These are phyloP conservation scores for Drosophila bifasciata DNA, from an alignment of 1,140 invertebrate genomes.

Conservation along the genomic window DNA sequence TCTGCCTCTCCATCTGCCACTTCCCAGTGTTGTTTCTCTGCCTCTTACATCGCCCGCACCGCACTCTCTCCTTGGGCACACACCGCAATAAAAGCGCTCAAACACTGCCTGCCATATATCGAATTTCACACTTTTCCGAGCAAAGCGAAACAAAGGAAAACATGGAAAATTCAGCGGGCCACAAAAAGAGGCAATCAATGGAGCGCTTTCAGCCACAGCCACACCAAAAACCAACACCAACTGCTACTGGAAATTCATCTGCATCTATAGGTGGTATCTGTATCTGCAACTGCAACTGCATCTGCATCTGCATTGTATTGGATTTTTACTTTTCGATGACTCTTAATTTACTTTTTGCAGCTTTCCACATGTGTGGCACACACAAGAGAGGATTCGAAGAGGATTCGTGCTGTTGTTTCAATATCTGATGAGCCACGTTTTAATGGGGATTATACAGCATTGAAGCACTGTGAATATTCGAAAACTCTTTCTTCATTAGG, in stretches of 20 bases:
- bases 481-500: no score
- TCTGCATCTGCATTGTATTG: slow-evolving; percentile 20
- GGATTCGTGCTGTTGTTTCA: not conserved
- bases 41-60: slow-evolving; percentile 10
- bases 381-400: slow-evolving; percentile 7
- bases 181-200: slow-evolving; percentile 45
- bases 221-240: slow-evolving; percentile 13
- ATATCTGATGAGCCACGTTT: slow-evolving; percentile 4
- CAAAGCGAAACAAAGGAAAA: slow-evolving; percentile 21
- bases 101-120: slow-evolving; percentile 58
- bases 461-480: no score
- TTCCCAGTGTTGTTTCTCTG: slow-evolving; percentile 42
- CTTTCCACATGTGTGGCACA: slow-evolving; percentile 10
- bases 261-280: slow-evolving; percentile 1
- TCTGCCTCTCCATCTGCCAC: slow-evolving; percentile 9
- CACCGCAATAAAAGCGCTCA: slow-evolving; percentile 39
- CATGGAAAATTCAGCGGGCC: slow-evolving; percentile 26
- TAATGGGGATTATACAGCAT: no score
- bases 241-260: slow-evolving; percentile 29
- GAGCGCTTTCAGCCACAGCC: slow-evolving; percentile 17
- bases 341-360: slow-evolving; percentile 28
- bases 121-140: slow-evolving; percentile 61
- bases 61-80: not conserved
- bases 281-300: not conserved
- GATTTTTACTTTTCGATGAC: slow-evolving; percentile 16